phyloP scores from a whole-genome alignment of 1,140 invertebrate genomes.

The Papilio aristodemus region DNA sequence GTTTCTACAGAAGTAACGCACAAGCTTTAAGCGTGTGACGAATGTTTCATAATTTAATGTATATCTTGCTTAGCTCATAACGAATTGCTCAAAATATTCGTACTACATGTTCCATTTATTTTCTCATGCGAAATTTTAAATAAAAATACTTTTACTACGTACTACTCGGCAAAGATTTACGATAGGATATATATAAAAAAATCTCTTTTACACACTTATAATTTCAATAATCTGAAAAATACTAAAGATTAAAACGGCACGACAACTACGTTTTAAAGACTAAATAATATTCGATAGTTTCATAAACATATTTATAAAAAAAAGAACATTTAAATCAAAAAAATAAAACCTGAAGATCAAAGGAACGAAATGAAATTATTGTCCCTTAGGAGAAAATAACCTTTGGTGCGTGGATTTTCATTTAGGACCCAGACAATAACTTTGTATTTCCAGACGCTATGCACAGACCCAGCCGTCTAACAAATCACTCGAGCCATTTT shows the following conservation, averaged over 20 bases:
- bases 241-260: too few relatives aligned
- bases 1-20: background rate
- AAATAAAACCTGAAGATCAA: background rate
- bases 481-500: slow-evolving; percentile 6
- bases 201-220: too few relatives aligned
- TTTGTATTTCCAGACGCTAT: slow-evolving; percentile 10
- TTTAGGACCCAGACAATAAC: slow-evolving; percentile 19
- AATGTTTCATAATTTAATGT: slow-evolving; percentile 17
- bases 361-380: background rate
- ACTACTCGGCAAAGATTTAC: too few relatives aligned
- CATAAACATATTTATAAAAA: too few relatives aligned
- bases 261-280: too few relatives aligned
- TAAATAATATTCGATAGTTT: too few relatives aligned
- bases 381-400: background rate
- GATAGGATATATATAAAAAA: too few relatives aligned
- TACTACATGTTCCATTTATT: background rate
- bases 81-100: background rate
- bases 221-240: too few relatives aligned
- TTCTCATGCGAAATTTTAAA: background rate
- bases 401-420: slow-evolving; percentile 11
- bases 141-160: background rate
- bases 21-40: slow-evolving; percentile 1
- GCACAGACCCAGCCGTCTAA: slow-evolving; percentile 12
- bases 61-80: background rate
- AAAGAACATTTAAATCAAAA: too few relatives aligned